Conservation (phyloP, 2,113 vertebrate species). For the Nerophis lumbriciformis region DNA sequence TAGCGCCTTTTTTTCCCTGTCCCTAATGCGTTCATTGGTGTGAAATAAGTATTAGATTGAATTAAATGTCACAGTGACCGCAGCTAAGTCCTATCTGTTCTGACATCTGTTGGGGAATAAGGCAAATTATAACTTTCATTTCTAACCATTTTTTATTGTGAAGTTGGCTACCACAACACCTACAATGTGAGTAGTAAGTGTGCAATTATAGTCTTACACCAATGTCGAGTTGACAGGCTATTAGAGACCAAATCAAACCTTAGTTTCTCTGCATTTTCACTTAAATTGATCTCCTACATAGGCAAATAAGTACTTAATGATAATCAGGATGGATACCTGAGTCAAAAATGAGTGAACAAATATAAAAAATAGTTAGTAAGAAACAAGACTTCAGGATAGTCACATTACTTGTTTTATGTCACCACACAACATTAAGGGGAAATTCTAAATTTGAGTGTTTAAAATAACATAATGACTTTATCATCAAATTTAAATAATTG, state of each 20-base stretch:
- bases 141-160: not conserved
- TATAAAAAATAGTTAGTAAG: not conserved
- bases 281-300: not conserved
- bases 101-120: constrained; percentile 3
- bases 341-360: not conserved
- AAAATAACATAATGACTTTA: too few relatives aligned
- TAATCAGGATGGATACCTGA: not conserved
- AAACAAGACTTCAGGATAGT: too few relatives aligned
- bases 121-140: not conserved
- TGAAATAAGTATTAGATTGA: not conserved
- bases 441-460: not conserved
- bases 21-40: not conserved
- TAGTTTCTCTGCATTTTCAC: constrained; percentile 3
- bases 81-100: not conserved
- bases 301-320: too few relatives aligned
- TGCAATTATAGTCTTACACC: constrained; percentile 15
- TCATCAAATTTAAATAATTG: too few relatives aligned
- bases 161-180: not conserved
- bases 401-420: too few relatives aligned
- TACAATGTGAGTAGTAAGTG: not conserved
- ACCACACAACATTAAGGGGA: too few relatives aligned
- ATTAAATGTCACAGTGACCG: not conserved
- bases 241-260: not conserved
- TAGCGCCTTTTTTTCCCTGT: not conserved
- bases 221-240: not conserved